Evolutionary conservation across 2,113 vertebrate species (phyloP).

Genomic region (Chaetodon auriga): DNA sequence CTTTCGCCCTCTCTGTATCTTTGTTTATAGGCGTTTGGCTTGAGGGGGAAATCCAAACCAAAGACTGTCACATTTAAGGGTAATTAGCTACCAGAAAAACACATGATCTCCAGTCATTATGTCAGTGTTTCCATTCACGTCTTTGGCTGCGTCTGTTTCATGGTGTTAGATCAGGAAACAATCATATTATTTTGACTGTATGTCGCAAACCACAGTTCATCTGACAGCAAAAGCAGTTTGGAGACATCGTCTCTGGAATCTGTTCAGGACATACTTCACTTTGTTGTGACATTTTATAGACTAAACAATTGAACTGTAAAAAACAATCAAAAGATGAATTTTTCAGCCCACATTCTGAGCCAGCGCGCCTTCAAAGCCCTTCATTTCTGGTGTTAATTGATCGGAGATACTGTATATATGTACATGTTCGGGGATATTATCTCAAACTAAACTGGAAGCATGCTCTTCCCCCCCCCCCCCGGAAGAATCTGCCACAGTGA

Average conservation of each 20-base stretch:
- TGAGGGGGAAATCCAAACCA: conserved; percentile 13
- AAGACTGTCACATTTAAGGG: not conserved
- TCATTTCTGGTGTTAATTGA: not conserved
- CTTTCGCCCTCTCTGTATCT: conserved; percentile 21
- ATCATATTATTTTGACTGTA: not conserved
- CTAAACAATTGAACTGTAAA: not conserved
- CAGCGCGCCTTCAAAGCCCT: not conserved
- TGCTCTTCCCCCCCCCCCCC: not conserved
- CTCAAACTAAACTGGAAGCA: not conserved
- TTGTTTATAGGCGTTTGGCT: conserved; percentile 21
- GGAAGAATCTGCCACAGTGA: not conserved
- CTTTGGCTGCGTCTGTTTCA: not conserved
- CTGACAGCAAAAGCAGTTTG: not conserved
- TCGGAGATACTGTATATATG: not conserved
- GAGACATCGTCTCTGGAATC: not conserved
- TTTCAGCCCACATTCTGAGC: not conserved
- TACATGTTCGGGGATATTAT: not conserved
- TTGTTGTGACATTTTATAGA: not conserved
- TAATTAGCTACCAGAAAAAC: not conserved
- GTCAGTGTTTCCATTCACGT: not conserved
- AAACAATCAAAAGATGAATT: not conserved
- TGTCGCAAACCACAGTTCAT: not conserved
- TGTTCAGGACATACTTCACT: not conserved
- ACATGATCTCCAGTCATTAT: not conserved
- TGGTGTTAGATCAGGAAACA: not conserved